Base-by-base conservation (phyloP, 2,888 invertebrate genomes). In the Parnassius mnemosyne region DNA sequence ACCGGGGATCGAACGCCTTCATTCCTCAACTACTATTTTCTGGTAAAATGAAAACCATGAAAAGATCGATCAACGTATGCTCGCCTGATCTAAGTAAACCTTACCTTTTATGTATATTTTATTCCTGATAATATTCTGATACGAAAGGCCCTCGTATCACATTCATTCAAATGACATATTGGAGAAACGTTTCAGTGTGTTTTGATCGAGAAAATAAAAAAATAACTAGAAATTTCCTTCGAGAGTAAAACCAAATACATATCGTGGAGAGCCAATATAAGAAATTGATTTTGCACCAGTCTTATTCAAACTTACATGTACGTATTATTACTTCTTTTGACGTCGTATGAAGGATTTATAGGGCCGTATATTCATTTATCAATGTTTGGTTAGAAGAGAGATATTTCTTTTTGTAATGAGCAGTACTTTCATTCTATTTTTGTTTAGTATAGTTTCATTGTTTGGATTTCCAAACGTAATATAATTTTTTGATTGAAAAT, bases 131-230 rank as follows among this genome's bases (percentile, higher is more conserved):
- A 84, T 84, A 86, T 86, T 84, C 82, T 81, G 81, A 84, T 85
- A 83, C 81, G 79, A 78, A 79, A 78, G 79, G 74, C 76, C 78
- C 81, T 81, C 82, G 81, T 83, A 86, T 84, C 78, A 79, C 80
- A 80, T 81, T 84, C 85, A 85, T 87, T 86, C 83, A 83, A 85
- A 87, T 87, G 86, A 87, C 87, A 87, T 87, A 89, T 89, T 84
- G 84, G 80, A 81, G 79, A 78, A 84, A 83, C 84, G 82, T 84
- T 85, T 82, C 75, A 79, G 80, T 80, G 79, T 80, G 77, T 80
- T 79, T 80, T 79, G 79, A 81, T 82, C 78, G 80, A 71, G 73
- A 78, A 81, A 80, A 78, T 77, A 81, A 71, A 73, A 78, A 81
- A 80, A 78, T 77, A 81, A 80, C 72, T 72, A 77, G 79, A 81